Percentiles rank a stretch among this genome's conserved stretches.
These are phyloP conservation scores for Rhopilema esculentum DNA, from an alignment of 30 jellyfish, hydroid and myxozoan genomes.

Conservation along the genomic window DNA sequence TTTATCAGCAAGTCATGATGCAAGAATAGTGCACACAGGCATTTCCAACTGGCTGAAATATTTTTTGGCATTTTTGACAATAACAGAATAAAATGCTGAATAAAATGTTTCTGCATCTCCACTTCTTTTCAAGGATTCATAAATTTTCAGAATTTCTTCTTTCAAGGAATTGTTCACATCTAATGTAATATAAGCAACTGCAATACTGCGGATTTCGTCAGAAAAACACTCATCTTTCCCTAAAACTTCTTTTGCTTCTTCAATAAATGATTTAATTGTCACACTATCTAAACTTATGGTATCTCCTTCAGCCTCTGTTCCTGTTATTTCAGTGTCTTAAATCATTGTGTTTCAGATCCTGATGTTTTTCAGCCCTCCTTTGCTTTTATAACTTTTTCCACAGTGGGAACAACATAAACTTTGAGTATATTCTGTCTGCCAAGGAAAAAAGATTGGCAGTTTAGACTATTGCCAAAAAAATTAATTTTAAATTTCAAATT, in stretches of 20 bases:
- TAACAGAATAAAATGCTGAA: slow-evolving; percentile 11
- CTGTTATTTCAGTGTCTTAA: background rate
- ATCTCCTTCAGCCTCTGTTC: background rate
- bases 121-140: slow-evolving; percentile 16
- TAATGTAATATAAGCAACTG: background rate
- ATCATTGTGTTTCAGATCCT: background rate
- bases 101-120: slow-evolving; percentile 41
- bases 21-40: slow-evolving; percentile 42
- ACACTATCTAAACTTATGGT: background rate
- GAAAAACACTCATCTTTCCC: background rate
- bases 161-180: background rate
- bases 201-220: background rate
- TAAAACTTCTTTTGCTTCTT: background rate
- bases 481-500: background rate
- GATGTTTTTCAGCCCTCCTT: background rate
- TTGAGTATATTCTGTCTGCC: background rate
- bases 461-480: background rate
- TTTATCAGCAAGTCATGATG: slow-evolving; percentile 37
- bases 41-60: slow-evolving; percentile 14
- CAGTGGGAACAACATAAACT: background rate
- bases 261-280: background rate
- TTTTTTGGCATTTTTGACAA: slow-evolving; percentile 28
- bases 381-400: background rate
- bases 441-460: background rate
- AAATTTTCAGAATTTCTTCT: slow-evolving; percentile 2